A percentile compares a stretch with the other conserved stretches of the same genome.
These are phyloP conservation scores for Hyles euphorbiae DNA, from an alignment of 1,140 invertebrate genomes.

Conservation along the genomic window DNA sequence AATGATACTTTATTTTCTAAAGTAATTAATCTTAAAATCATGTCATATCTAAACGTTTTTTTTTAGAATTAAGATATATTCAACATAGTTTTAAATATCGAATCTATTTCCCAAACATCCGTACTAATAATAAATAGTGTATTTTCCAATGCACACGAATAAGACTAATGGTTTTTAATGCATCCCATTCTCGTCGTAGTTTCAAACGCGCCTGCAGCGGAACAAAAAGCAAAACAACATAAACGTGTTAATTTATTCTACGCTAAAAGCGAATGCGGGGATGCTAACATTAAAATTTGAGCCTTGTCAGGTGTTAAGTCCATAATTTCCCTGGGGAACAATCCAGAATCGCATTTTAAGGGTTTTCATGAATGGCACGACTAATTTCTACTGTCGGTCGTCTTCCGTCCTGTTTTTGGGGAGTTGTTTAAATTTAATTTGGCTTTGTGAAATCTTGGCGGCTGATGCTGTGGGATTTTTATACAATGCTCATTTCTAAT, in stretches of 20 bases:
- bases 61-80: no score
- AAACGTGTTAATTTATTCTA: conserved; percentile 63
- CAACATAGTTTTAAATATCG: no score
- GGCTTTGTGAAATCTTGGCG: conserved; percentile 14
- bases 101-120: no score
- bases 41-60: no score
- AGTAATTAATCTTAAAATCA: no score
- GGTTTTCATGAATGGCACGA: conserved; percentile 62
- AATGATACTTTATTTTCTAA: no score
- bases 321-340: conserved; percentile 71
- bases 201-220: not conserved
- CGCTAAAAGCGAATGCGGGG: conserved; percentile 35
- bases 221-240: conserved; percentile 26
- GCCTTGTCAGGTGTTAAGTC: conserved; percentile 71
- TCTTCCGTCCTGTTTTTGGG: conserved; percentile 16
- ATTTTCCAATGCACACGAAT: no score
- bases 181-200: no score
- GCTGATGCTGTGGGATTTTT: not conserved
- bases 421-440: conserved; percentile 15
- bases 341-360: conserved; percentile 68
- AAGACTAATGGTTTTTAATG: no score
- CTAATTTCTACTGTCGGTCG: conserved; percentile 52
- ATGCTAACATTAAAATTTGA: conserved; percentile 68
- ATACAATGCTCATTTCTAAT: no score
- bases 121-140: no score